These are phyloP conservation scores for Strigamia crassipes DNA, from an alignment of 2,888 invertebrate genomes.

Conservation along the genomic window DNA sequence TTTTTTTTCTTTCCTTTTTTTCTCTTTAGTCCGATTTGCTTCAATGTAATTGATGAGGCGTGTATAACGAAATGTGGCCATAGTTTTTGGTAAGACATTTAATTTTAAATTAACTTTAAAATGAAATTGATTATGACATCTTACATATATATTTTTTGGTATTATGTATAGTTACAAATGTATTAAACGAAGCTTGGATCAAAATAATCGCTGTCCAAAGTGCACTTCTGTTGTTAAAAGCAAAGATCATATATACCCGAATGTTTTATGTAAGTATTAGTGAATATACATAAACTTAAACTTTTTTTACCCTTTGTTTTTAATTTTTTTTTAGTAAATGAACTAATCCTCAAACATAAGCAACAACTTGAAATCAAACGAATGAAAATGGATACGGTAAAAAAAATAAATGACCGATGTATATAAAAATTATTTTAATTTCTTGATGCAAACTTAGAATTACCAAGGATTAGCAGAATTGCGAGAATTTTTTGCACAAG, in stretches of 20 bases:
- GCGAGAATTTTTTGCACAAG: conserved; percentile 52
- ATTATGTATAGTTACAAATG: conserved; percentile 67
- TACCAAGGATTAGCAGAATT: conserved; percentile 52
- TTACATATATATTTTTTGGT: not conserved
- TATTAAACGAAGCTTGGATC: conserved; percentile 71
- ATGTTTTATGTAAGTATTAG: conserved; percentile 68
- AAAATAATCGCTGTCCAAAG: conserved; percentile 76
- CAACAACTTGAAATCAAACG: conserved; percentile 54
- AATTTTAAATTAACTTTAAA: not conserved
- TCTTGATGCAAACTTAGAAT: conserved; percentile 46
- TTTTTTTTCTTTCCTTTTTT: not conserved
- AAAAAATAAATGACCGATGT: conserved; percentile 49
- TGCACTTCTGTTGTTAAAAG: conserved; percentile 74
- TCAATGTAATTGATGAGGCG: conserved; percentile 85
- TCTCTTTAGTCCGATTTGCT: conserved; percentile 78
- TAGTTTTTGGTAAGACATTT: conserved; percentile 73
- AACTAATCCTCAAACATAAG: conserved; percentile 73
- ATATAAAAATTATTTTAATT: not conserved
- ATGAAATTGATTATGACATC: not conserved
- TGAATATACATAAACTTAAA: not conserved
- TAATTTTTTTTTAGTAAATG: conserved; percentile 66
- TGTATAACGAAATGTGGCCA: conserved; percentile 91
- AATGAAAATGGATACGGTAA: conserved; percentile 52
- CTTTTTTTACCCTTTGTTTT: not conserved
- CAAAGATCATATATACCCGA: conserved; percentile 78